Evolutionary conservation across 92 coral and sea anemone species (phyloP), one percentile per base, ranked within the genome.

Genomic region (Epizoanthus illoricatus): DNA sequence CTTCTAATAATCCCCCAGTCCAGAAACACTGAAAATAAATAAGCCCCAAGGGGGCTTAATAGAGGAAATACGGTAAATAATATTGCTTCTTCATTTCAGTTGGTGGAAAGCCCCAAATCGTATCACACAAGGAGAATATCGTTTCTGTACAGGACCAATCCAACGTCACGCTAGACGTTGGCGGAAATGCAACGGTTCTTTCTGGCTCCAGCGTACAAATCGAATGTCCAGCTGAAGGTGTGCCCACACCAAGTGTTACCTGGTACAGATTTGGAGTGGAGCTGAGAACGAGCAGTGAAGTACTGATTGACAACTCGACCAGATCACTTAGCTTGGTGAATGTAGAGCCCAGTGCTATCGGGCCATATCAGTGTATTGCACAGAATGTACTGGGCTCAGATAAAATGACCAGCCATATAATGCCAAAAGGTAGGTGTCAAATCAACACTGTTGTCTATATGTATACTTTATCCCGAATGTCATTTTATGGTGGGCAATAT

Each of bases 181-280:
- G 91, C 18, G 86, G 91, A 11, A 88, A 88, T 76, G 76, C 82
- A 8, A 84, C 88, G 0, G 65, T 80, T 71, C 63, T 88, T 47
- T 72, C 81, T 13, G 91, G 91, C 17, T 85, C 97, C 6, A 84
- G 42, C 65, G 61, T 88, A 24, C 68, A 54, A 39, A 47, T 92
- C 62, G 45, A 47, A 36, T 95, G 98, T 84, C 75, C 84, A 17
- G 95, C 90, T 42, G 87, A 85, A 62, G 98, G 95, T 5, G 76
- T 85, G 54, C 97, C 95, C 12, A 56, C 65, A 33, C 95, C 97
- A 21, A 54, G 63, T 10, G 87, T 91, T 36, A 79, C 90, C 9
- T 95, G 98, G 98, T 81, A 75, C 23, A 60, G 39, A 18, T 80
- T 90, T 79, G 89, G 83, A 40, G 69, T n/a, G 57, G 54, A 69